Evolutionary conservation across 2,888 invertebrate species (phyloP).

Genomic region (Tipula vernalis): DNA sequence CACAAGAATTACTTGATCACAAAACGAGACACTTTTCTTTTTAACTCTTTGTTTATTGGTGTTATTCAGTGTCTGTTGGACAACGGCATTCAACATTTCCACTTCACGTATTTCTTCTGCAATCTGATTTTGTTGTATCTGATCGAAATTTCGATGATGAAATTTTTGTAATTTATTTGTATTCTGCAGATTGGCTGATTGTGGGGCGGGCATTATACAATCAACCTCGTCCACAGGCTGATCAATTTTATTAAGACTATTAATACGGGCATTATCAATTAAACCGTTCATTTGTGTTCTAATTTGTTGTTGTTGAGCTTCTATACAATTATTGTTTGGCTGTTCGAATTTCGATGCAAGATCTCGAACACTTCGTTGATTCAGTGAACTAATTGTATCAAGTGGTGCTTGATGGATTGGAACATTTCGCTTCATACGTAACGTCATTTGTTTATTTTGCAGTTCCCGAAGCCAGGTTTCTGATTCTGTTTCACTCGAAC

Average conservation of each 20-base stretch:
- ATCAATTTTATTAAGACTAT: constrained; percentile 21
- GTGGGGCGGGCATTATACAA: constrained; percentile 11
- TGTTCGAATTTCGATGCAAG: constrained; percentile 72
- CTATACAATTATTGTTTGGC: constrained; percentile 25
- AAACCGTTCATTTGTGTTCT: constrained; percentile 41
- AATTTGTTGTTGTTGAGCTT: constrained; percentile 19
- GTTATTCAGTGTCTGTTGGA: constrained; percentile 40
- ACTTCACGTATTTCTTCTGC: constrained; percentile 44
- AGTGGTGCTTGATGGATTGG: not conserved
- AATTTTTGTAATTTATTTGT: constrained; percentile 18
- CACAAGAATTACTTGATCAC: constrained; percentile 85
- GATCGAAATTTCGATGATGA: constrained; percentile 30
- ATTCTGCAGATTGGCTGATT: not conserved
- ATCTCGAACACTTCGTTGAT: constrained; percentile 51
- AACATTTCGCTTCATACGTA: constrained; percentile 36
- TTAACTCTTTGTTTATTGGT: constrained; percentile 37
- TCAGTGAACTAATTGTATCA: not conserved
- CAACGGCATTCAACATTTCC: constrained; percentile 41
- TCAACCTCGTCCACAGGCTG: constrained; percentile 17
- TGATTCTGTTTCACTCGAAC: constrained; percentile 32
- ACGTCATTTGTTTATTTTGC: constrained; percentile 63
- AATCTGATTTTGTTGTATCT: constrained; percentile 38
- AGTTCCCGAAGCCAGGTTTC: constrained; percentile 66
- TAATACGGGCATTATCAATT: constrained; percentile 30
- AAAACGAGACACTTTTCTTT: constrained; percentile 91